These are phyloP conservation scores for Zaprionus africanus DNA, from an alignment of 1,140 invertebrate species.

Conservation along the genomic window DNA sequence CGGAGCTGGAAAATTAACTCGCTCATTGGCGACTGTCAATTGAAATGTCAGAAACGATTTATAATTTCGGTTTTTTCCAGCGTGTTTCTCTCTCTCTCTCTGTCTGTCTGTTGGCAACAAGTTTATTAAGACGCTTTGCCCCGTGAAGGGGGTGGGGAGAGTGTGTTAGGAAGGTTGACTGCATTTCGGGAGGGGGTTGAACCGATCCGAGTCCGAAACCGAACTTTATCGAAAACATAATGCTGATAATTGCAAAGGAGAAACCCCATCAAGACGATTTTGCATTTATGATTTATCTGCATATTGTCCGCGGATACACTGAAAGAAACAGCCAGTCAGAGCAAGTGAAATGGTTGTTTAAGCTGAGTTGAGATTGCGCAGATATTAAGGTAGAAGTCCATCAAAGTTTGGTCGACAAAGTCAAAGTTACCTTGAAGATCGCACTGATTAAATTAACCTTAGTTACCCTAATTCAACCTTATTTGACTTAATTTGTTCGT, in stretches of 20 bases:
- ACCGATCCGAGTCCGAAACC: constrained; percentile 50
- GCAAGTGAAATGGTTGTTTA: background rate
- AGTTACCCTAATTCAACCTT: too few relatives aligned
- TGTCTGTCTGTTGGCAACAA: constrained; percentile 59
- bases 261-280: constrained; percentile 74
- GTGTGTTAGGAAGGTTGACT: background rate
- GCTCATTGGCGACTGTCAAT: constrained; percentile 83
- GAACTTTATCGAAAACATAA: constrained; percentile 80
- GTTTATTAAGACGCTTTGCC: constrained; percentile 73
- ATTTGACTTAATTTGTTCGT: too few relatives aligned
- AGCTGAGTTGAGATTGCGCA: too few relatives aligned
- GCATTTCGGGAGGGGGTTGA: background rate
- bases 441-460: too few relatives aligned
- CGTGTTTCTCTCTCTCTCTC: background rate
- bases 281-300: constrained; percentile 70
- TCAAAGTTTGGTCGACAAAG: too few relatives aligned
- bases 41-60: constrained; percentile 83
- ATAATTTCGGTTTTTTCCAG: constrained; percentile 68
- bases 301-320: constrained; percentile 34
- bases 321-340: background rate
- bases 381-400: too few relatives aligned
- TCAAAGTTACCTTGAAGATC: too few relatives aligned
- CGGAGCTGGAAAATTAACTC: constrained; percentile 77
- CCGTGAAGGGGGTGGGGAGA: background rate
- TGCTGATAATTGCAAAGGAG: constrained; percentile 80